A percentile compares a stretch with the other conserved stretches of the same genome.
Evolutionary conservation across 2,113 vertebrate species (phyloP).

Genomic region (Danionella cerebrum): DNA sequence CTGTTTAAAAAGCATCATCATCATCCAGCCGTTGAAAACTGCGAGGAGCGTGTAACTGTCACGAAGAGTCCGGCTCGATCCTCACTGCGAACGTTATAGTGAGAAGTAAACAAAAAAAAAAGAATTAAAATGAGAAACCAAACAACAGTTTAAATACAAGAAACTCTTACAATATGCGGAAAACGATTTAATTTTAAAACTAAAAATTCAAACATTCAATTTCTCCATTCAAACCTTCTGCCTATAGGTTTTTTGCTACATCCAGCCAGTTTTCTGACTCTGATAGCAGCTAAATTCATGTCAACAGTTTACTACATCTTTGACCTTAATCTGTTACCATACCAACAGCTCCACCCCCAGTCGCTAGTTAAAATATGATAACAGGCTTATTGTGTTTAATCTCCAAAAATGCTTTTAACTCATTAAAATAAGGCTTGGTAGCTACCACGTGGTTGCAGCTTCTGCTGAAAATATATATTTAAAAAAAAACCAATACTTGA

Average conservation of each 20-base stretch:
- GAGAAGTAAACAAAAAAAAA: too few species aligned
- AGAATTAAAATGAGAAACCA: too few species aligned
- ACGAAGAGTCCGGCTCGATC: too few species aligned
- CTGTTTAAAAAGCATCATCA: not conserved
- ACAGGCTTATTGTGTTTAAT: not conserved
- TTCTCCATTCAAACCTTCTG: too few species aligned
- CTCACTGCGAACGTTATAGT: too few species aligned
- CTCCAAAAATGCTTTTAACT: not conserved
- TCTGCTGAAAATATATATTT: too few species aligned
- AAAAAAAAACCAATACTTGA: too few species aligned
- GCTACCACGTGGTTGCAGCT: too few species aligned
- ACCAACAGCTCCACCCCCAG: constrained; percentile 28
- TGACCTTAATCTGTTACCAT: constrained; percentile 53
- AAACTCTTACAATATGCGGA: too few species aligned
- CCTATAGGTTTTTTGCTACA: not conserved
- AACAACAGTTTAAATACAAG: too few species aligned
- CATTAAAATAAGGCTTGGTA: not conserved
- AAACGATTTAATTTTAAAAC: too few species aligned
- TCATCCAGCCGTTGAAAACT: not conserved
- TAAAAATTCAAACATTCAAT: too few species aligned
- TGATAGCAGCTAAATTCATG: constrained; percentile 1
- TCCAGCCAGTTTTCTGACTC: not conserved
- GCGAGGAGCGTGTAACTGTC: not conserved
- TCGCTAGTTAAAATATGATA: constrained; percentile 1
- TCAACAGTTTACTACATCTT: constrained; percentile 33